Base-by-base conservation (phyloP, 2,888 invertebrate genomes). In the Gymnosoma rotundatum region DNA sequence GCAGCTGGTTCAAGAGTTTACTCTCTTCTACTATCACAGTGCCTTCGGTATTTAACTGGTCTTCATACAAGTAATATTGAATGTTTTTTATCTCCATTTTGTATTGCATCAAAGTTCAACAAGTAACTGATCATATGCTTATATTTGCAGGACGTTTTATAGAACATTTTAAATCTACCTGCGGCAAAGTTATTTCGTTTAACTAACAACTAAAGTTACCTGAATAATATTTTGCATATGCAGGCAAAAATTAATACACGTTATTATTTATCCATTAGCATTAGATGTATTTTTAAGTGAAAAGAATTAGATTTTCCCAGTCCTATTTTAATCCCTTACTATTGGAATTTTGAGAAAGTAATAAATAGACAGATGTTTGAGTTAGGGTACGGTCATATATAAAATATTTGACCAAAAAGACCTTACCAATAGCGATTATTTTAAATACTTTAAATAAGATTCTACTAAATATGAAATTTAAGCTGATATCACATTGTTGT, bases 351-450 rank as follows among this genome's bases (percentile, higher is more conserved):
- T 32, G 10, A n/a, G 50, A 61, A 48, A 78, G 42, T 25, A 61
- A 83, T 73, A 78, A 52, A 85, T 83, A 78, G 16, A 42, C 72
- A 73, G 61, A 42, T 61, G 42, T 52, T 20, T 14, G 61, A 42
- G 32, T 32, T 32, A 7, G 32, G 32, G 32, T 32, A 32, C 32
- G 32, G 8, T 32, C 32, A 32, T 0, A 32, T 32, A 6, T 32
- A 7, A 32, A 32, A 32, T 32, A 32, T 32, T 32, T 32, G 32
- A 5, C 32, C 6, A 32, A 32, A 7, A 8, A 32, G 8, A 5
- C 6, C 2, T 32, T 5, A 8, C 32, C 32, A 32, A 7, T 32
- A 32, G 32, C 6, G 8, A 32, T 32, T 32, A 32, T 32, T 32
- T 32, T 32, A 4, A 32, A 32, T 5, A 32, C n/a, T n/a, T n/a